Evolutionary conservation across 1,140 invertebrate genomes (phyloP), one percentile per base, ranked within the genome.

Genomic region (Colletes latitarsis): DNA sequence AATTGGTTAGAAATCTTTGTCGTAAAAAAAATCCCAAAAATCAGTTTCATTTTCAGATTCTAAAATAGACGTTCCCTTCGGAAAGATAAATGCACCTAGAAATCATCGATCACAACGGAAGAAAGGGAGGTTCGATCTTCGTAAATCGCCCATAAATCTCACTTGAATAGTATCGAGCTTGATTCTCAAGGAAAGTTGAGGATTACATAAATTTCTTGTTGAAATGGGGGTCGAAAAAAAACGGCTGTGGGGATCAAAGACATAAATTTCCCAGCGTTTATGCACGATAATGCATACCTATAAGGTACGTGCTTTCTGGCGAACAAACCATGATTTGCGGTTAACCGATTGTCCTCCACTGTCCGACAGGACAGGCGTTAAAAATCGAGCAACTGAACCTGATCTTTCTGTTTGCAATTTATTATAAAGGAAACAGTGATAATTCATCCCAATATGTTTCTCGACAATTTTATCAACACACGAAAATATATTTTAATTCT

Each of bases 291-390:
- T 69, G 15, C 41, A 19, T 58, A 49, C 39, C 43, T 69, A 69
- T 69, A 52, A 62, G 21, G 12, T 77, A 77, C 75, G 75, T 69
- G 75, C 19, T 69, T 19, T 17, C 60, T 9, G 15, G 55, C 43
- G 9, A 63, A 78, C 58, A 64, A 55, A 64, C 68, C 30, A 17
- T 39, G 74, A 77, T 77, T 77, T 69, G 75, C 52, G 76, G 76
- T 78, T 78, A 78, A 78, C 68, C 3, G 41, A 15, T 39, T 41
- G 8, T 46, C 14, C 9, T 6, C 8, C 21, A 17, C 8, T 6
- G 46, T 19, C n/a, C 43, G 21, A n/a, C 6, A 10, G 46, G 41
- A 67, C 53, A 12, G 5, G 6, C 8, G 43, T 39, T 53, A 10
- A 63, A 14, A 46, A 55, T 55, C 15, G 53, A 21, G 43, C 60